Evolutionary conservation across 2,888 invertebrate species (phyloP).

Genomic region (Chorisops tibialis): DNA sequence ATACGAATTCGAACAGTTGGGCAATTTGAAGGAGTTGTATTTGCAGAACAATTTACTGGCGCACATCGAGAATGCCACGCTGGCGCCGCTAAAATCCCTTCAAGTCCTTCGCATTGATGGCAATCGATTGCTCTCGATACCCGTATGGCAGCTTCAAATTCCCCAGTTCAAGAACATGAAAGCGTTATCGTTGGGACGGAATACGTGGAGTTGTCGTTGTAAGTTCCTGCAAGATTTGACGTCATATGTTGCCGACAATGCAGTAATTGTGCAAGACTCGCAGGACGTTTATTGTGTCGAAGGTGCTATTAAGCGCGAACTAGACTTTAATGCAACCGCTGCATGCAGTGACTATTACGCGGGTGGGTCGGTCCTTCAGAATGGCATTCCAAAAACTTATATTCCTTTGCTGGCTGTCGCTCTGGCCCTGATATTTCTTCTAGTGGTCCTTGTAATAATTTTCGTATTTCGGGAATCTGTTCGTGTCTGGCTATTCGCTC

Average conservation of each 20-base stretch:
- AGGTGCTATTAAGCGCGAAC: slow-evolving; percentile 65
- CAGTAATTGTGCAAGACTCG: slow-evolving; percentile 75
- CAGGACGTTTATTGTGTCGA: slow-evolving; percentile 80
- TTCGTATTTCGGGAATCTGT: slow-evolving; percentile 83
- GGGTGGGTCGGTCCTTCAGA: slow-evolving; percentile 72
- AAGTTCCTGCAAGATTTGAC: slow-evolving; percentile 83
- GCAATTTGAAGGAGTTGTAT: slow-evolving; percentile 75
- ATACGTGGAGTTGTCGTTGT: slow-evolving; percentile 89
- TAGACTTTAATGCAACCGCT: slow-evolving; percentile 77
- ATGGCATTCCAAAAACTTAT: slow-evolving; percentile 75
- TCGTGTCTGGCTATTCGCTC: slow-evolving; percentile 81
- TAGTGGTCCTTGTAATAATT: slow-evolving; percentile 71
- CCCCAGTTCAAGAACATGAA: slow-evolving; percentile 50
- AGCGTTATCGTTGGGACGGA: slow-evolving; percentile 63
- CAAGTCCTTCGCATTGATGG: slow-evolving; percentile 79
- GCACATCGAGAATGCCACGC: slow-evolving; percentile 75
- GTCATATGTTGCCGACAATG: slow-evolving; percentile 78
- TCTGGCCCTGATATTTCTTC: slow-evolving; percentile 70
- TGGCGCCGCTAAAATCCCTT: slow-evolving; percentile 73
- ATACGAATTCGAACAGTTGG: slow-evolving; percentile 82
- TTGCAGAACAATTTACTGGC: slow-evolving; percentile 81
- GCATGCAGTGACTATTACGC: slow-evolving; percentile 84
- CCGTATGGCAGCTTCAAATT: slow-evolving; percentile 67
- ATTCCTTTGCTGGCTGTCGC: slow-evolving; percentile 80
- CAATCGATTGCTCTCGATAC: slow-evolving; percentile 75